Conservation (phyloP, 2,797 vertebrate species). For the Chromobotia macracanthus region DNA sequence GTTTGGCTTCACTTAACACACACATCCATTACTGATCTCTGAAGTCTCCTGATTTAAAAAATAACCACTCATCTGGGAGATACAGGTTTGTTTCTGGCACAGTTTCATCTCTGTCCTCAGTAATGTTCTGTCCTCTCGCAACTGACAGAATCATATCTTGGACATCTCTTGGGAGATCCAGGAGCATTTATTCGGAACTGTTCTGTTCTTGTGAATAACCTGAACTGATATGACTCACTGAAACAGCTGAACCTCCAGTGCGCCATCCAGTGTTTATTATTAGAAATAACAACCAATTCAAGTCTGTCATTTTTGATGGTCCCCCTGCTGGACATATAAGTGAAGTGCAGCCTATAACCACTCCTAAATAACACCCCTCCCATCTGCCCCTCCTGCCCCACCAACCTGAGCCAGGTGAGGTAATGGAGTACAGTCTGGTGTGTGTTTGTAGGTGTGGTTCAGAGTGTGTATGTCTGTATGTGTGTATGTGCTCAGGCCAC, state of each 20-base stretch:
- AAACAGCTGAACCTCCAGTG: conserved; percentile 57
- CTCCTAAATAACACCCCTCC: background rate
- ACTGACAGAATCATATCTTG: background rate
- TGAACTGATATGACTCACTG: conserved; percentile 19
- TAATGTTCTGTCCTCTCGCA: background rate
- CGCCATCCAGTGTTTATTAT: conserved; percentile 74
- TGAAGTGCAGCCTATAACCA: conserved; percentile 53
- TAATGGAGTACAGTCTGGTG: background rate
- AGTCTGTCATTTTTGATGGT: conserved; percentile 36
- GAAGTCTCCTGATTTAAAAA: background rate
- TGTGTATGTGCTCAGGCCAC: conserved; percentile 46
- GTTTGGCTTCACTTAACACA: background rate
- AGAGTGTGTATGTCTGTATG: conserved; percentile 49
- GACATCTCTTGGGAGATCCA: background rate
- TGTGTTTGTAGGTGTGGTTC: conserved; percentile 17
- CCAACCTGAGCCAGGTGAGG: conserved; percentile 39
- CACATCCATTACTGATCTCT: background rate
- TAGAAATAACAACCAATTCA: conserved; percentile 57
- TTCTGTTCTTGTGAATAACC: background rate
- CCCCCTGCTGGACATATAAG: conserved; percentile 73
- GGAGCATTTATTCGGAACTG: background rate
- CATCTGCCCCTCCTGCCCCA: background rate
- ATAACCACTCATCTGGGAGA: too few relatives aligned
- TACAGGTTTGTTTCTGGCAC: too few relatives aligned
- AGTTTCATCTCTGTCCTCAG: background rate